phyloP scores from a whole-genome alignment of 2,797 vertebrate species.

The Glyptemys insculpta region DNA sequence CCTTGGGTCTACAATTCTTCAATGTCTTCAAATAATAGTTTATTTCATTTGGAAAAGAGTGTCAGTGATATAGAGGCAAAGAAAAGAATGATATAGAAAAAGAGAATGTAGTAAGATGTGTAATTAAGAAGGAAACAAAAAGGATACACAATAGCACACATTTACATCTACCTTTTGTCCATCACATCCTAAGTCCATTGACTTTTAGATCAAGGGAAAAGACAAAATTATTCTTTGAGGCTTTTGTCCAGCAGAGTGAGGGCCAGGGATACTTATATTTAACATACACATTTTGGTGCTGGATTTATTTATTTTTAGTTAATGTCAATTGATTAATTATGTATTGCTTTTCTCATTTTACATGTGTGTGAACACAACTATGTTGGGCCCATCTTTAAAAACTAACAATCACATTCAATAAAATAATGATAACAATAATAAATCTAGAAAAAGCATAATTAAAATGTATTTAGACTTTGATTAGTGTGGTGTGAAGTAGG shows the following conservation, averaged over 20 bases:
- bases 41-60: background rate
- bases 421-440: background rate
- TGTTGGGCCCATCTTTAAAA: accelerated
- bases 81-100: background rate
- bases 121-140: background rate
- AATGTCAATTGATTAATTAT: background rate
- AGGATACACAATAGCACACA: background rate
- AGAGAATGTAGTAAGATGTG: accelerated
- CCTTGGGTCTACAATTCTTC: background rate
- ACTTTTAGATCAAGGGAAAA: background rate
- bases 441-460: background rate
- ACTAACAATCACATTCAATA: background rate
- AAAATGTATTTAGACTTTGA: background rate
- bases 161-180: background rate
- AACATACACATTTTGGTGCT: background rate
- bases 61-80: background rate
- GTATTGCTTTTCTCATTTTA: background rate
- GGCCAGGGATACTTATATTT: background rate
- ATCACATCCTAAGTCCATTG: background rate
- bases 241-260: background rate
- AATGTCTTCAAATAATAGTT: background rate
- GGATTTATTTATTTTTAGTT: background rate
- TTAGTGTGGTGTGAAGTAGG: background rate
- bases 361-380: background rate
- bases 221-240: accelerated